A percentile compares a stretch with the other conserved stretches of the same genome.
phyloP scores from a whole-genome alignment of 2,113 vertebrate species.

The Microtus oregoni region DNA sequence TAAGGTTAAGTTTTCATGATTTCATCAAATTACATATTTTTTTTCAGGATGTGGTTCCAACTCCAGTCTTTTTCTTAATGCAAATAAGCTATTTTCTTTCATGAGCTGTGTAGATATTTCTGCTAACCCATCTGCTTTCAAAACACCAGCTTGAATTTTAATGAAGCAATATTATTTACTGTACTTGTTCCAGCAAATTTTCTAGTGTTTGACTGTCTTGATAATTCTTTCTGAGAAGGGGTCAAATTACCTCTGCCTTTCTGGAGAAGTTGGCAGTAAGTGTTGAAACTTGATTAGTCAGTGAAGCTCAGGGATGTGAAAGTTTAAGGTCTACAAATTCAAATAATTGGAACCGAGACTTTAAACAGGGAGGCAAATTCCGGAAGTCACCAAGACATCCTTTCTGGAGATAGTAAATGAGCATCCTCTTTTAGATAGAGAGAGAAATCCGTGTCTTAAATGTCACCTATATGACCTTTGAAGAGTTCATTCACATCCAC shows the following conservation, averaged over 20 bases:
- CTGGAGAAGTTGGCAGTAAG: conserved; percentile 36
- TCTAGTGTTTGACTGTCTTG: conserved; percentile 48
- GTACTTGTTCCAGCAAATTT: conserved; percentile 47
- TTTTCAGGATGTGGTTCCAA: conserved; percentile 42
- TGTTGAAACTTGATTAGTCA: conserved; percentile 1
- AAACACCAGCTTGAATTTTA: conserved; percentile 69
- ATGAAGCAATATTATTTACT: conserved; percentile 70
- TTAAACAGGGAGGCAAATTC: background rate
- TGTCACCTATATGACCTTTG: background rate
- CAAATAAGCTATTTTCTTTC: conserved; percentile 64
- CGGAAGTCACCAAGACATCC: background rate
- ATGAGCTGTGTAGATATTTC: conserved; percentile 62
- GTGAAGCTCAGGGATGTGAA: background rate
- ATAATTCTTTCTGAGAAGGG: conserved; percentile 39
- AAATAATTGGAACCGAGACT: background rate
- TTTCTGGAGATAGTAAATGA: background rate
- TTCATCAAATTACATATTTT: conserved; percentile 21
- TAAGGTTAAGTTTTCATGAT: conserved; percentile 31
- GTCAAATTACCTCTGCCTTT: conserved; percentile 57
- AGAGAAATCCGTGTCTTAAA: background rate
- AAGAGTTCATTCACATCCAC: background rate
- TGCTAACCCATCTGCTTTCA: conserved; percentile 66
- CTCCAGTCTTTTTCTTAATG: background rate
- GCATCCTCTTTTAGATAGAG: background rate
- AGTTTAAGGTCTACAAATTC: background rate